These are phyloP conservation scores for Oxycera nigricornis DNA, from an alignment of 2,888 invertebrate genomes.

Conservation along the genomic window DNA sequence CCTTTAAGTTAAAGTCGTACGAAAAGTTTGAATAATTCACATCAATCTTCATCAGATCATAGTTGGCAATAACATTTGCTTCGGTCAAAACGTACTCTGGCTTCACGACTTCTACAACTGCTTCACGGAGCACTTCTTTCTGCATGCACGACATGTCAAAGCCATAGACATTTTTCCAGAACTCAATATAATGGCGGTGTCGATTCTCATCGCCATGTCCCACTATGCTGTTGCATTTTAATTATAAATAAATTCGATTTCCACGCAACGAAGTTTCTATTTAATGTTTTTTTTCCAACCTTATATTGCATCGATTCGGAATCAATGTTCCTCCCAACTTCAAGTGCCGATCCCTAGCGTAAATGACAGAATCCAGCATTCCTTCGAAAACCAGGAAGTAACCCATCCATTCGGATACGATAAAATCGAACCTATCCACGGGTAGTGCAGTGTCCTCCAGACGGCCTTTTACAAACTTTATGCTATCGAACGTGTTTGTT, in stretches of 20 bases:
- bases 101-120: conserved; percentile 70
- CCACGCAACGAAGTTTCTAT: too few relatives aligned
- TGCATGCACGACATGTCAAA: conserved; percentile 94
- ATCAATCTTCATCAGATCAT: conserved; percentile 79
- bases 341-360: conserved; percentile 83
- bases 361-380: conserved; percentile 93
- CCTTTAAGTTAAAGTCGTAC: conserved; percentile 72
- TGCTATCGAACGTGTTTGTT: conserved; percentile 64
- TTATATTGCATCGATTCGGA: conserved; percentile 83
- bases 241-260: too few relatives aligned
- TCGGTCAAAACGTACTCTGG: conserved; percentile 71
- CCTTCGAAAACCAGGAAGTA: conserved; percentile 96
- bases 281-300: too few relatives aligned
- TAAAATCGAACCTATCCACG: conserved; percentile 81
- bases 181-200: conserved; percentile 76
- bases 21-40: conserved; percentile 76
- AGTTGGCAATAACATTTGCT: conserved; percentile 69
- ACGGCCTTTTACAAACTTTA: conserved; percentile 83
- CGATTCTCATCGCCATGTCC: conserved; percentile 80
- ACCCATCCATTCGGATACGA: conserved; percentile 99
- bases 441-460: conserved; percentile 84
- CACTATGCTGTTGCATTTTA: too few relatives aligned
- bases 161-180: conserved; percentile 94
- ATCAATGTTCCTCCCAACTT: conserved; percentile 77
- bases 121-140: conserved; percentile 80